Conservation (phyloP, 2,888 invertebrate species). For the Cryptocephalus primarius region DNA sequence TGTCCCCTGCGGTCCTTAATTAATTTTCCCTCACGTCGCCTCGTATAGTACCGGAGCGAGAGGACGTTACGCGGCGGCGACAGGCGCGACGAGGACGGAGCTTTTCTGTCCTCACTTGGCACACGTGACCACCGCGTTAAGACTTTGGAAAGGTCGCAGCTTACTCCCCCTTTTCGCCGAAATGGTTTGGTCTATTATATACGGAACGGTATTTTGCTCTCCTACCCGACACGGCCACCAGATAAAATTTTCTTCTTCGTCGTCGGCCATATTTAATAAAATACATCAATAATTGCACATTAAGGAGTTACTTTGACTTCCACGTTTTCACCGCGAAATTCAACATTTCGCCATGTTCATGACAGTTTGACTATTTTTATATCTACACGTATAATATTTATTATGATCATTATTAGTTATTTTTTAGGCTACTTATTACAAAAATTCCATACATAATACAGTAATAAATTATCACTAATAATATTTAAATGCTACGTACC, state of each 20-base stretch:
- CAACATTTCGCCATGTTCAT: too few relatives aligned
- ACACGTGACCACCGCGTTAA: constrained; percentile 27
- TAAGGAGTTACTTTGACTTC: too few relatives aligned
- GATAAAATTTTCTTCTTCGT: constrained; percentile 24
- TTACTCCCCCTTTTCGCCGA: constrained; percentile 34
- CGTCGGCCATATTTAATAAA: constrained; percentile 18
- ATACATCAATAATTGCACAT: neutral
- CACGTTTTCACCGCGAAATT: too few relatives aligned
- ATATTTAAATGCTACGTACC: too few relatives aligned
- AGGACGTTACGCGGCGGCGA: too few relatives aligned
- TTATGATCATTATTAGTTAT: too few relatives aligned
- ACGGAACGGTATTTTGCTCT: constrained; percentile 34
- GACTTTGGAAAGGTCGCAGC: constrained; percentile 27
- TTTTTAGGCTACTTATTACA: too few relatives aligned
- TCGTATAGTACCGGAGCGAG: constrained; percentile 2
- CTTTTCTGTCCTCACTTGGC: constrained; percentile 6
- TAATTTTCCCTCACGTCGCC: constrained; percentile 20
- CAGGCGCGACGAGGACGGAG: constrained; percentile 13
- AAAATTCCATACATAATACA: too few relatives aligned
- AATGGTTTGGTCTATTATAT: constrained; percentile 35
- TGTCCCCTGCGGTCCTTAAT: constrained; percentile 2
- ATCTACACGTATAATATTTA: too few relatives aligned
- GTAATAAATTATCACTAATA: too few relatives aligned
- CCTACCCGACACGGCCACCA: constrained; percentile 14
- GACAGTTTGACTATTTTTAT: too few relatives aligned